phyloP scores from a whole-genome alignment of 2,113 vertebrate genomes.

The Zeus faber region DNA sequence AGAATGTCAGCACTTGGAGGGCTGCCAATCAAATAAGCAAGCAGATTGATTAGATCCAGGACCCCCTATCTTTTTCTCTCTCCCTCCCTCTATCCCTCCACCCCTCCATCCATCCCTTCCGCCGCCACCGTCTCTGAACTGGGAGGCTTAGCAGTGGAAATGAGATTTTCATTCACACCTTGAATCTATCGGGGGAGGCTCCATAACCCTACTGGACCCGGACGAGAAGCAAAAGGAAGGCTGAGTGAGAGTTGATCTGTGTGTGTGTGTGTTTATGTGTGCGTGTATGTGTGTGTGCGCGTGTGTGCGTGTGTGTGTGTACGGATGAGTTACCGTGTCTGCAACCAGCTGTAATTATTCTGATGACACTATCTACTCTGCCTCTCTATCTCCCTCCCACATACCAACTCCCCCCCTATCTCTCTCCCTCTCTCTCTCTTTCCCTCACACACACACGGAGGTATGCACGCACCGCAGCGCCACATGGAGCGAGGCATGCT shows the following conservation, averaged over 20 bases:
- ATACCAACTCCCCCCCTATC: neutral
- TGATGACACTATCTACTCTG: neutral
- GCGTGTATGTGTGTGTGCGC: neutral
- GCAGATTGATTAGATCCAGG: conserved; percentile 59
- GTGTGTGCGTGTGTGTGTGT: conserved; percentile 13
- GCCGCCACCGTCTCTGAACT: neutral
- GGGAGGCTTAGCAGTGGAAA: conserved; percentile 59
- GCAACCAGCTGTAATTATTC: conserved; percentile 37
- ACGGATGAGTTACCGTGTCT: neutral
- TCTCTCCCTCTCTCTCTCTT: conserved; percentile 22
- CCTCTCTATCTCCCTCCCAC: conserved; percentile 5
- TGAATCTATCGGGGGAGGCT: conserved; percentile 48
- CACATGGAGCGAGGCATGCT: conserved; percentile 37
- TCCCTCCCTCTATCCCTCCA: conserved; percentile 9
- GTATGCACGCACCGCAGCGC: conserved; percentile 8
- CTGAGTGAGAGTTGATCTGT: neutral
- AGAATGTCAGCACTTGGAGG: conserved; percentile 54
- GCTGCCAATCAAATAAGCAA: conserved; percentile 51
- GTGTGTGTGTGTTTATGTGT: too few relatives aligned
- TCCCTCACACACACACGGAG: conserved; percentile 21
- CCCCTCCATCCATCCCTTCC: conserved; percentile 14
- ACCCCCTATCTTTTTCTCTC: conserved; percentile 10
- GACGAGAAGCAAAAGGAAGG: conserved; percentile 19
- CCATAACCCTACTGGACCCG: conserved; percentile 27
- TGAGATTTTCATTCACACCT: conserved; percentile 71